phyloP scores from a whole-genome alignment of 2,113 vertebrate species.

The Nerophis ophidion region DNA sequence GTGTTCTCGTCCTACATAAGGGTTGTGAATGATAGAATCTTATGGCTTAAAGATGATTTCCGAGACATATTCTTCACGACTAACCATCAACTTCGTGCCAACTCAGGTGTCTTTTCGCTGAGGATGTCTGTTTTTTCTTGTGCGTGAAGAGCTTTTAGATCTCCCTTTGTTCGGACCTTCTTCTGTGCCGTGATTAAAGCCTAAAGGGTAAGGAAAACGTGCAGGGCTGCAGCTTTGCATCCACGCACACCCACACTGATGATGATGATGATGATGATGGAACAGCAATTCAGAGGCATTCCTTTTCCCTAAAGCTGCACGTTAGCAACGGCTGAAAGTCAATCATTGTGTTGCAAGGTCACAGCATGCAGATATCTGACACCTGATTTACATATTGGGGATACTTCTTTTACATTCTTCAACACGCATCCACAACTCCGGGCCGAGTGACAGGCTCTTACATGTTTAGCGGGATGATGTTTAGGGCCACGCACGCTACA shows the following conservation, averaged over 20 bases:
- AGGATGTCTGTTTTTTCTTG: no score
- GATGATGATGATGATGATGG: background rate
- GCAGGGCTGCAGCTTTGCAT: no score
- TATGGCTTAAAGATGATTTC: no score
- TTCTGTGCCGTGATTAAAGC: background rate
- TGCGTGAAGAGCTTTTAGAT: background rate
- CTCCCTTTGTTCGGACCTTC: background rate
- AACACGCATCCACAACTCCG: no score
- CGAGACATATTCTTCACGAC: no score
- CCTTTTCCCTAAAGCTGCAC: background rate
- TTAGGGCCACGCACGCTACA: slow-evolving; percentile 17
- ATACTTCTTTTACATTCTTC: no score
- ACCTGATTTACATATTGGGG: no score
- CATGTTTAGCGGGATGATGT: slow-evolving; percentile 45
- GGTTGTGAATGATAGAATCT: no score
- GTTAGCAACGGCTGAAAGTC: background rate
- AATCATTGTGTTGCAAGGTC: background rate
- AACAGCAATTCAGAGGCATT: background rate
- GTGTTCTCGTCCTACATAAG: no score
- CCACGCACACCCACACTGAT: background rate
- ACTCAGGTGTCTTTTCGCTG: no score
- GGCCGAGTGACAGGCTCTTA: background rate
- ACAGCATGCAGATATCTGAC: background rate
- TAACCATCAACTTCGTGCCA: no score
- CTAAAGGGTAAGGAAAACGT: background rate